Evolutionary conservation across 2,888 invertebrate species (phyloP).

Genomic region (Crocallis elinguaria): DNA sequence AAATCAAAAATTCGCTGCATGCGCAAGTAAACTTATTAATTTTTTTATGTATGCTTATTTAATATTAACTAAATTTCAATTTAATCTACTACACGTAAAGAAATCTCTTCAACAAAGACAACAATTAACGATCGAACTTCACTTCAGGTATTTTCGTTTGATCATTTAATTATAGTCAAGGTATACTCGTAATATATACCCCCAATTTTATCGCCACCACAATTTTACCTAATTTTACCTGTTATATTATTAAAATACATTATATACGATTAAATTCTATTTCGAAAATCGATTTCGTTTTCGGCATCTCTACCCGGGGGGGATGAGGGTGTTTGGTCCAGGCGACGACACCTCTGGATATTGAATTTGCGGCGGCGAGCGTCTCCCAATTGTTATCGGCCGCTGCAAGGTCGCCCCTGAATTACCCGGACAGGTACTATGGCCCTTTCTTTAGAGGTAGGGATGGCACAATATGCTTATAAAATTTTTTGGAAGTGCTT

Average conservation of each 20-base stretch:
- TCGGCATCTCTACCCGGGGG: slow-evolving; percentile 23
- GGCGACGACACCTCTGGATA: slow-evolving; percentile 78
- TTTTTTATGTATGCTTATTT: not conserved
- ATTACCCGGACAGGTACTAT: slow-evolving; percentile 69
- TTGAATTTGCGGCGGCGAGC: slow-evolving; percentile 79
- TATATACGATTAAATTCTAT: not conserved
- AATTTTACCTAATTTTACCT: not conserved
- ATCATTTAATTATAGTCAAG: no score
- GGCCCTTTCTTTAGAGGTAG: slow-evolving; percentile 72
- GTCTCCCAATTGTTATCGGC: slow-evolving; percentile 81
- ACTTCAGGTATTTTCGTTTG: not conserved
- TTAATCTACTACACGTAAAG: no score
- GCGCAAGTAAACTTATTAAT: no score
- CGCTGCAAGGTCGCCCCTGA: slow-evolving; percentile 77
- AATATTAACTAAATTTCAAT: no score
- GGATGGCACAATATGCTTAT: slow-evolving; percentile 60
- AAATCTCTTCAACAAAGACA: no score
- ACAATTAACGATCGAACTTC: no score
- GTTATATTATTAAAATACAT: not conserved
- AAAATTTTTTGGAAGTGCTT: no score
- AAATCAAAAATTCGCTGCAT: no score
- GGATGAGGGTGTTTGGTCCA: slow-evolving; percentile 40
- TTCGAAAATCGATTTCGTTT: not conserved
- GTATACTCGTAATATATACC: no score
- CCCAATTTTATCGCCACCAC: no score